Conservation (phyloP, 2,888 invertebrate species). For the Eupithecia dodoneata region DNA sequence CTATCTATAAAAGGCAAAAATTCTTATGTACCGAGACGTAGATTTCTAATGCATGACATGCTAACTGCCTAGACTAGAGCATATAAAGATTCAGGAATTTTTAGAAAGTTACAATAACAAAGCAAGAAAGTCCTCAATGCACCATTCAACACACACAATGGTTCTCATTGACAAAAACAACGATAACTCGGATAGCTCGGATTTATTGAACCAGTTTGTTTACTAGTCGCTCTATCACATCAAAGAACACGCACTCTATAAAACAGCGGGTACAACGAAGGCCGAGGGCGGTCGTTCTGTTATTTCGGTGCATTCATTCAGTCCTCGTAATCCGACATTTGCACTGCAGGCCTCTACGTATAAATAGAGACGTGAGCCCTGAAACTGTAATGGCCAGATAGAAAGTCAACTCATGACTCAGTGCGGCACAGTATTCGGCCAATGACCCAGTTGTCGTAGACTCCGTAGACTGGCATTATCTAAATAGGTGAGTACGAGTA, state of each 20-base stretch:
- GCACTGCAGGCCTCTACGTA: conserved; percentile 37
- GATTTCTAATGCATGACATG: not conserved
- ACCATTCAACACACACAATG: conserved; percentile 36
- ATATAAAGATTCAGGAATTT: not conserved
- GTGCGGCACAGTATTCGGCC: conserved; percentile 72
- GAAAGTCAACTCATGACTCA: conserved; percentile 72
- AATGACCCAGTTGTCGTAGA: conserved; percentile 74
- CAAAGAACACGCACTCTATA: conserved; percentile 50
- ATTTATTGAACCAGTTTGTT: conserved; percentile 47
- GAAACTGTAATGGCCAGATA: conserved; percentile 59
- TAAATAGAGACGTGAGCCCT: conserved; percentile 43
- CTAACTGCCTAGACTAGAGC: not conserved
- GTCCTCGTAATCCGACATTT: conserved; percentile 57
- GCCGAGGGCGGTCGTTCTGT: conserved; percentile 68
- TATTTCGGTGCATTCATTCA: conserved; percentile 77
- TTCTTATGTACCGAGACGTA: not conserved
- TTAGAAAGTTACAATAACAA: conserved; percentile 1
- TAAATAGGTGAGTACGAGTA: conserved; percentile 36
- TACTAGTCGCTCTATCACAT: conserved; percentile 48
- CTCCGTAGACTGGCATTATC: conserved; percentile 54
- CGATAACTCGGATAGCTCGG: conserved; percentile 37
- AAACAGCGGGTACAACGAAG: conserved; percentile 55
- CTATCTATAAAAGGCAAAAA: not conserved
- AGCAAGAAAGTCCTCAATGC: conserved; percentile 25
- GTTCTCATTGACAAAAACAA: conserved; percentile 35